Base-by-base conservation (phyloP, 2,888 invertebrate species). In the Stegophylla sp. region DNA sequence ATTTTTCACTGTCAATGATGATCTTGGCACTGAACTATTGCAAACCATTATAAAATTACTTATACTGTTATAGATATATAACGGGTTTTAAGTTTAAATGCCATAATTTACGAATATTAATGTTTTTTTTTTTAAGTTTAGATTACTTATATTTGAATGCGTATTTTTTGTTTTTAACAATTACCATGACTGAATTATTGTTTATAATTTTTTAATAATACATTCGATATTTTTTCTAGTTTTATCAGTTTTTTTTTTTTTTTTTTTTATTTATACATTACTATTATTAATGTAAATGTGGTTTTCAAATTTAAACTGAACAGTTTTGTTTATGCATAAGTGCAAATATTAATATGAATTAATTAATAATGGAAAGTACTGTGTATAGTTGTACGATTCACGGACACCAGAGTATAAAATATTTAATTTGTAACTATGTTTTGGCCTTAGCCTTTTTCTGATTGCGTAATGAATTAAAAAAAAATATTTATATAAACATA, bases 181-280 rank as follows among this genome's bases (percentile, higher is more conserved):
- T 1, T 64, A 64, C 43, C 53, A 26, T 76, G 75, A 76, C 64
- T 76, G 75, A 66, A 76, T 53, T 76, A 66, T 53, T 66, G 51
- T 26, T 26, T 5, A 76, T 53, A 66, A 66, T 53, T 66, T 64
- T 26, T 26, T 5, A 26, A 34, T 20, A 61, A 45, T 23, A 43
- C 17, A 26, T 63, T 28, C 13, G 15, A 61, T 61, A 5, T 26
- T 7, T 74, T n/a, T 28, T 63, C 45, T 63, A 26, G 23, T 72
- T 7, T 23, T 12, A 23, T 56, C 56, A 26, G 20, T 61, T 59
- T 43, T 13, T 61, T 56, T 63, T n/a, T 45, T 59, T n/a, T n/a
- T n/a, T n/a, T n/a, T n/a, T n/a, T n/a, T n/a, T n/a, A n/a, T n/a
- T 67, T 59, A 77, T 28, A 67, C 10, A 77, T 64, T n/a, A 26